Percentiles rank a stretch among this genome's conserved stretches.
Conservation (phyloP, 1,140 invertebrate genomes). For the Atta cephalotes region DNA sequence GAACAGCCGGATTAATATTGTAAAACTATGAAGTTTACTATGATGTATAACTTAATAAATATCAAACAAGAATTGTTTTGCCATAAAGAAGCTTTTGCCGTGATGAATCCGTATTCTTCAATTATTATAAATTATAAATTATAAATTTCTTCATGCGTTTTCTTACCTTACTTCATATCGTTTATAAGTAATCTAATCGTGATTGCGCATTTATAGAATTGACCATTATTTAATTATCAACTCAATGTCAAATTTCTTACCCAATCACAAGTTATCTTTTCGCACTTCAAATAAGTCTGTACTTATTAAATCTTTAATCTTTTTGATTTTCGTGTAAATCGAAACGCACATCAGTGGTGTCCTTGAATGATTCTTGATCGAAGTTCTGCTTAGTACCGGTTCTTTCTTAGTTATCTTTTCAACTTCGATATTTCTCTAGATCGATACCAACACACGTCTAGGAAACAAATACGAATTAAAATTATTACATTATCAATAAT, state of each 20-base stretch:
- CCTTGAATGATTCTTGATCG: background rate
- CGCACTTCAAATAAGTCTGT: too few species aligned
- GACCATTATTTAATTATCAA: background rate
- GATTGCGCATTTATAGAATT: background rate
- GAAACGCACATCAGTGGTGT: background rate
- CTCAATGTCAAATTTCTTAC: background rate
- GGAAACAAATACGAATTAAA: background rate
- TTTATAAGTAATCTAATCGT: background rate
- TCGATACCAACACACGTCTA: background rate
- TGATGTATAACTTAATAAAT: too few species aligned
- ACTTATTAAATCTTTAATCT: slow-evolving; percentile 1
- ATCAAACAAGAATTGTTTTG: background rate
- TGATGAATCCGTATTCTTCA: background rate
- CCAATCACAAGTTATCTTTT: background rate
- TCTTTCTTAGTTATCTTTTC: background rate
- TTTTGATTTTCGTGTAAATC: background rate
- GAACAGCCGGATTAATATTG: too few species aligned
- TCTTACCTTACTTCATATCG: background rate
- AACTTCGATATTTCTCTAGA: background rate
- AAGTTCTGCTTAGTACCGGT: background rate
- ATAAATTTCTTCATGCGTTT: background rate
- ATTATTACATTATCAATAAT: background rate
- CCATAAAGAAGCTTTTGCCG: background rate
- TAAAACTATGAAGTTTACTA: too few species aligned
- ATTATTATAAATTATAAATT: background rate